Evolutionary conservation across 2,113 vertebrate genomes (phyloP).

Genomic region (Corynorhinus townsendii): DNA sequence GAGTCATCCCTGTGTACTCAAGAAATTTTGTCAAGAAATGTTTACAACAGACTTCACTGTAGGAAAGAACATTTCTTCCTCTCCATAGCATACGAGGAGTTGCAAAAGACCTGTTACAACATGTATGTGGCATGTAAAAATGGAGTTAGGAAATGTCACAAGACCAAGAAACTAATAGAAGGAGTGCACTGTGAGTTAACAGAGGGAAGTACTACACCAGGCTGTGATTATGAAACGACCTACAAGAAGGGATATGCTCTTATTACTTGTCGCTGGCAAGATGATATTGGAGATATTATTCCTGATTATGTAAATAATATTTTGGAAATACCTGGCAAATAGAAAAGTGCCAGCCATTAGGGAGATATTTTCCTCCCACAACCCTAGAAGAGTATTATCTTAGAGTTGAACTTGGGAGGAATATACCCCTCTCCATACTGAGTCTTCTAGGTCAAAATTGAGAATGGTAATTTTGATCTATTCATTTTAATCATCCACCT

Average conservation of each 20-base stretch:
- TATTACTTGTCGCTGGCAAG: constrained; percentile 42
- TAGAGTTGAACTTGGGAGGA: not conserved
- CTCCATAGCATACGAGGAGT: rapidly evolving
- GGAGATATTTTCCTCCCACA: too few species aligned
- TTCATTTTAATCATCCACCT: not conserved
- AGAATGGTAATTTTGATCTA: not conserved
- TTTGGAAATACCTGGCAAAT: not conserved
- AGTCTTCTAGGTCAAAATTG: not conserved
- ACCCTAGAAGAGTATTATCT: not conserved
- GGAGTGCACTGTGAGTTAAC: not conserved
- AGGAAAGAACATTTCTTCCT: constrained; percentile 7
- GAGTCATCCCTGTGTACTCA: too few species aligned
- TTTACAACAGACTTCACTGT: not conserved
- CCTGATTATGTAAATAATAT: not conserved
- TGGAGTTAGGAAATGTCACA: not conserved
- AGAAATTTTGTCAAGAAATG: not conserved
- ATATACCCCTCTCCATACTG: not conserved
- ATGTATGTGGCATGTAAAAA: not conserved
- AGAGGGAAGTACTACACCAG: rapidly evolving
- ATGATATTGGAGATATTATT: not conserved
- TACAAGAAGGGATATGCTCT: not conserved
- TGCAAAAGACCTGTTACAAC: not conserved
- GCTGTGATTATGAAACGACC: rapidly evolving
- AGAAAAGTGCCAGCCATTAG: not conserved
- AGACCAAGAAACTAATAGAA: rapidly evolving